Evolutionary conservation across 1,140 invertebrate genomes (phyloP), one percentile per base, ranked within the genome.

Genomic region (Zaprionus lachaisei): DNA sequence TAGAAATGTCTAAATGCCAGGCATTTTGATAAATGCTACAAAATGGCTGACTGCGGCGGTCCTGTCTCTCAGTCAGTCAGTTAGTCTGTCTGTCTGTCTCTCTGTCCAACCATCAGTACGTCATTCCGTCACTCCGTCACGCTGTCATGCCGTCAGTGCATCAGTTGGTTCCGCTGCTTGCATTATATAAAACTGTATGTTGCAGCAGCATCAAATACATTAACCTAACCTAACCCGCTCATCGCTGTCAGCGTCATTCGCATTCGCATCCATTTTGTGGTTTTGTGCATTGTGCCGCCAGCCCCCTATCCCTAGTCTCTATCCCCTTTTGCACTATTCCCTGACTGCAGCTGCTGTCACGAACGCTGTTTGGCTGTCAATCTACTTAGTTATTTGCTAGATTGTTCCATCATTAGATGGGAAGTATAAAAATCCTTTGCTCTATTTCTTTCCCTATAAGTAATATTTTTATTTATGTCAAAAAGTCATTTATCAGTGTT

Each of bases 1-100:
- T 90, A 79, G 81, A 90, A 85, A 90, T 89, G 85, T 90, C 85
- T 80, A 85, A 84, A 81, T 49, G 81, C 44, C 79, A 80, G 81
- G 72, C 85, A 89, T 82, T 89, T 90, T 90, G 85, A 90, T 89
- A 90, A 89, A 89, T 89, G 80, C 73, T 73, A 80, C 71, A 75
- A 86, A 86, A 87, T 81, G 72, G 54, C 64, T 71, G 80, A 75
- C 71, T 78, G 73, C 62, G 73, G 73, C 62, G 41, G n/a, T 73
- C 63, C 68, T 74, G 70, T 79, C 81, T 72, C 55, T 79, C 74
- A 38, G 71, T 57, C 51, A 31, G 31, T 31, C 31, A 11, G 31
- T 28, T 44, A 64, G 38, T 51, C 24, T 22, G 60, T 44, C 24
- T 14, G 31, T 60, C 37, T 22, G 3, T 66, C 63, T 15, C 12